Evolutionary conservation across 1,140 invertebrate genomes (phyloP).

Genomic region (Drosophila sucinea): DNA sequence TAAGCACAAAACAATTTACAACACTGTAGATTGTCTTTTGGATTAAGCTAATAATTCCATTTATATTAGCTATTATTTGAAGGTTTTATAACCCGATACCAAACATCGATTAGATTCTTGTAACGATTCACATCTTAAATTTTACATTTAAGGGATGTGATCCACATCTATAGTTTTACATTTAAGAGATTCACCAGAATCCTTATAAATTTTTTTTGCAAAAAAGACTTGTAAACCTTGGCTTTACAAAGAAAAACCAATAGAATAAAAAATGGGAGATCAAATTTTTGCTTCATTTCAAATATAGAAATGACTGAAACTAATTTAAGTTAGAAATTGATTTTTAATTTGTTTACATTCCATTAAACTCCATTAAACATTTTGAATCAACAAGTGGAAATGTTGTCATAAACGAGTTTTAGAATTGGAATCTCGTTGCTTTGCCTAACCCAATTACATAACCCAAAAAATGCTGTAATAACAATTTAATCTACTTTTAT

Average conservation of each 20-base stretch:
- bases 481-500: neutral
- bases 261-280: neutral
- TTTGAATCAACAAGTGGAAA: slow-evolving; percentile 5
- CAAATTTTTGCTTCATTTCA: neutral
- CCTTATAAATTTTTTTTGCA: slow-evolving; percentile 10
- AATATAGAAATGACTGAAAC: neutral
- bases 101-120: slow-evolving; percentile 25
- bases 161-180: too few species aligned
- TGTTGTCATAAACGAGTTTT: neutral
- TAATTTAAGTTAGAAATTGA: too few species aligned
- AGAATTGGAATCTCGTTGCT: neutral
- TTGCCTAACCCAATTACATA: neutral
- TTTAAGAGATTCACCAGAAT: neutral
- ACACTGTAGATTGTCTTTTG: neutral
- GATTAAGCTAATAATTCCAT: too few species aligned
- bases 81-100: neutral
- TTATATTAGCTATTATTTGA: neutral
- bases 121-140: slow-evolving; percentile 33
- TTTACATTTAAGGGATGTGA: slow-evolving; percentile 18
- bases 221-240: slow-evolving; percentile 32
- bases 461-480: neutral
- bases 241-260: neutral
- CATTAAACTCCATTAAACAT: neutral
- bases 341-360: too few species aligned
- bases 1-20: too few species aligned